A percentile compares a stretch with the other conserved stretches of the same genome.
These are phyloP conservation scores for Spialia ferax DNA, from an alignment of 2,888 invertebrate species.

Conservation along the genomic window DNA sequence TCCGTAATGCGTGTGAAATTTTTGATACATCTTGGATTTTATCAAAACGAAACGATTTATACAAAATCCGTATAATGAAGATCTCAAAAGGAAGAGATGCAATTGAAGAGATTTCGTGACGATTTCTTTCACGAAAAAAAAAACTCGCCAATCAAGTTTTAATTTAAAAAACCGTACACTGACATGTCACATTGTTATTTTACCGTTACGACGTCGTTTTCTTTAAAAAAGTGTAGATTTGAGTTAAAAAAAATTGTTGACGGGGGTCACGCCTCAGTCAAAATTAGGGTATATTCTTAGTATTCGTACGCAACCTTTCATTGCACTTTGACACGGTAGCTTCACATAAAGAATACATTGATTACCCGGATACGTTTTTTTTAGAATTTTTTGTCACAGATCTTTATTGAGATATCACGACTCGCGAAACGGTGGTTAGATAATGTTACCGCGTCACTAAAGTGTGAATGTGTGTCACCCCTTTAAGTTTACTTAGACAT, in stretches of 20 bases:
- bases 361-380: conserved; percentile 75
- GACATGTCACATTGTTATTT: conserved; percentile 74
- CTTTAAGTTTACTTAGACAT: conserved; percentile 70
- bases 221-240: conserved; percentile 76
- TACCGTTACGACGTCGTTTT: conserved; percentile 75
- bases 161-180: conserved; percentile 75
- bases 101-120: conserved; percentile 72
- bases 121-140: conserved; percentile 62
- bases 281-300: conserved; percentile 81
- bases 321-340: conserved; percentile 84
- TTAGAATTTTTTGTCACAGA: conserved; percentile 63
- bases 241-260: conserved; percentile 76
- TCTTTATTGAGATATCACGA: conserved; percentile 79
- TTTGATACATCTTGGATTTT: conserved; percentile 25
- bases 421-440: conserved; percentile 77
- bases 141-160: conserved; percentile 83
- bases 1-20: conserved; percentile 33
- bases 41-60: conserved; percentile 35
- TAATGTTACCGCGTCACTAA: conserved; percentile 67
- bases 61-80: conserved; percentile 34
- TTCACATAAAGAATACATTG: conserved; percentile 67
- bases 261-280: conserved; percentile 83
- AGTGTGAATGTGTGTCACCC: conserved; percentile 65
- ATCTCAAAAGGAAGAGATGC: conserved; percentile 61
- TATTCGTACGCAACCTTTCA: conserved; percentile 78